Evolutionary conservation across 2,888 invertebrate species (phyloP).

Genomic region (Lasius platythorax): DNA sequence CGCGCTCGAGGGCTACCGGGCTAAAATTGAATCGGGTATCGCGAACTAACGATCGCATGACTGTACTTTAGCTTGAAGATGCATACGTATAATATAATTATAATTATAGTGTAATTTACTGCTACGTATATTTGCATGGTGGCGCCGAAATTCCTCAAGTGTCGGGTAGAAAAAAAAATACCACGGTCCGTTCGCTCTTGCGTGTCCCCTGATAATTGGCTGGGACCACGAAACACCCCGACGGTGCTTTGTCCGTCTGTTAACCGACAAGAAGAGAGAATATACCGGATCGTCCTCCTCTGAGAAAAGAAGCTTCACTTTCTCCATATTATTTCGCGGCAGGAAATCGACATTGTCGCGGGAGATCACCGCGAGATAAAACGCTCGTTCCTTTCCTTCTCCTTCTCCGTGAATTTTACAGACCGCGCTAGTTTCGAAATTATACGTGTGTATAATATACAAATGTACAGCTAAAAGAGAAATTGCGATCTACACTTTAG

Average conservation of each 20-base stretch:
- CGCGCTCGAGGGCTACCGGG: constrained; percentile 5
- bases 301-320: constrained; percentile 44
- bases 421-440: not conserved
- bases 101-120: constrained; percentile 21
- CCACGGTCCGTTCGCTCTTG: constrained; percentile 7
- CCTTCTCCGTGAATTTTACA: not conserved
- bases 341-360: constrained; percentile 18
- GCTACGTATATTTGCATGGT: not conserved
- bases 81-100: not conserved
- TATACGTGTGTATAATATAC: not conserved
- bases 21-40: constrained; percentile 31
- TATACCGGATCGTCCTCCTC: constrained; percentile 12
- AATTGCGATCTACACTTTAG: not conserved
- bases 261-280: constrained; percentile 19
- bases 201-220: constrained; percentile 55
- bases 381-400: not conserved
- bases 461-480: not conserved
- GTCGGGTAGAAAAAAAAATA: constrained; percentile 6
- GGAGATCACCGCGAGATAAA: constrained; percentile 24
- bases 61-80: not conserved
- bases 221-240: constrained; percentile 43
- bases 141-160: constrained; percentile 44
- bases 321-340: constrained; percentile 46
- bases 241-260: constrained; percentile 48
- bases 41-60: constrained; percentile 18